phyloP scores from a whole-genome alignment of 2,113 vertebrate genomes.

The Addax nasomaculatus region DNA sequence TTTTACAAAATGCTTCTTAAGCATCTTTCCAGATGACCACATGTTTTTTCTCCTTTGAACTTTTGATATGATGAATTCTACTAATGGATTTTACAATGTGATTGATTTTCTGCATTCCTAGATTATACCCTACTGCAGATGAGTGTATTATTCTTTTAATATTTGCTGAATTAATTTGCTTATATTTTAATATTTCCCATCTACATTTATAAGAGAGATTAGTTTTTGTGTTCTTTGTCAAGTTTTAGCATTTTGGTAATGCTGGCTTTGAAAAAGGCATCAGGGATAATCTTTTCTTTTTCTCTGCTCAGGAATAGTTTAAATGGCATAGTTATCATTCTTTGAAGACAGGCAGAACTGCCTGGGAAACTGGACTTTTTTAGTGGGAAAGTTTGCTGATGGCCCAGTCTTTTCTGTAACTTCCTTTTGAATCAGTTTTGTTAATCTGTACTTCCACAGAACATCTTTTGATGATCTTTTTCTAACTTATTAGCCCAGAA shows the following conservation, averaged over 20 bases:
- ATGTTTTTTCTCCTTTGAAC: not conserved
- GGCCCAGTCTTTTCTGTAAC: not conserved
- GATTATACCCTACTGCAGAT: not conserved
- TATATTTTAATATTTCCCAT: not conserved
- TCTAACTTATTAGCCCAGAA: not conserved
- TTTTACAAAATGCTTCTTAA: constrained; percentile 42
- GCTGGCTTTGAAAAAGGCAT: not conserved
- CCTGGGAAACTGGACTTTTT: not conserved
- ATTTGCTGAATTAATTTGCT: constrained; percentile 23
- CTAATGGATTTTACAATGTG: not conserved
- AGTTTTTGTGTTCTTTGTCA: not conserved
- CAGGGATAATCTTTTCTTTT: not conserved
- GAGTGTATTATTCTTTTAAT: not conserved
- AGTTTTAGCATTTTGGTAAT: not conserved
- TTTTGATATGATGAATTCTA: not conserved
- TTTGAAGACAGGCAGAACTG: not conserved
- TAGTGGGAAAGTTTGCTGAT: not conserved
- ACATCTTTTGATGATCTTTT: not conserved
- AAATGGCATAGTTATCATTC: not conserved
- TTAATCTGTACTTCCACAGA: not conserved
- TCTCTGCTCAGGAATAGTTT: not conserved
- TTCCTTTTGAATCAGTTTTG: not conserved
- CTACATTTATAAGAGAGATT: not conserved
- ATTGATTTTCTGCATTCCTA: not conserved
- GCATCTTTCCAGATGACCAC: not conserved